A percentile compares a stretch with the other conserved stretches of the same genome.
Conservation (phyloP, 2,888 invertebrate genomes). For the Venusia cambrica region DNA sequence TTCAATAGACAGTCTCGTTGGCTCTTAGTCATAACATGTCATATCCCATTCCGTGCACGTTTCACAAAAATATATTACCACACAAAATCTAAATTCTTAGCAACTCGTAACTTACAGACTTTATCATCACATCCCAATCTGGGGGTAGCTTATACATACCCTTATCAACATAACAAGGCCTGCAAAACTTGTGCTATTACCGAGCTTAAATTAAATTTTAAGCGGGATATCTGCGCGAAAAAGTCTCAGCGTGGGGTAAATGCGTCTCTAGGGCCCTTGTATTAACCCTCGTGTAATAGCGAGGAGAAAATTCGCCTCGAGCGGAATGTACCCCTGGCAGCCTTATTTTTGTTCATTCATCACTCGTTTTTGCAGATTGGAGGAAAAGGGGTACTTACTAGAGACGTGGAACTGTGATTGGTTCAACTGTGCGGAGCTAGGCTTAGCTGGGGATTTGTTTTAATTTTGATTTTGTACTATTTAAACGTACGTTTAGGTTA, state of each 20-base stretch:
- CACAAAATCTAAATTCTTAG: too few species aligned
- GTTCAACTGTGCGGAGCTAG: too few species aligned
- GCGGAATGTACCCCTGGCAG: conserved; percentile 25
- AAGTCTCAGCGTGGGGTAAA: conserved; percentile 29
- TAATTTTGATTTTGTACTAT: too few species aligned
- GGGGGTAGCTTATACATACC: neutral
- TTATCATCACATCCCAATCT: neutral
- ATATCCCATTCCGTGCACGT: conserved; percentile 1
- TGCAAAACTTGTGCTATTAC: conserved; percentile 13
- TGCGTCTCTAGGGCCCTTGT: conserved; percentile 34
- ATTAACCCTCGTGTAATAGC: conserved; percentile 40
- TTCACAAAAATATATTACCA: too few species aligned
- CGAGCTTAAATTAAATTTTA: conserved; percentile 29
- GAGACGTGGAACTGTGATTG: too few species aligned
- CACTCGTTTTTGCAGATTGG: conserved; percentile 23
- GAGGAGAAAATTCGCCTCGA: conserved; percentile 35
- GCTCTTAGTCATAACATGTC: conserved; percentile 6
- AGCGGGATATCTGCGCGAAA: conserved; percentile 23
- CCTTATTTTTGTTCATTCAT: conserved; percentile 27
- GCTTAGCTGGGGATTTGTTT: too few species aligned
- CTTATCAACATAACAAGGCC: conserved; percentile 4
- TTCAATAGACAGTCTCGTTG: conserved; percentile 4
- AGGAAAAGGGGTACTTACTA: conserved; percentile 13
- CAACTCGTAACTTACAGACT: neutral
- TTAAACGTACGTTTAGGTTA: too few species aligned